Evolutionary conservation across 1,140 invertebrate genomes (phyloP), one percentile per base, ranked within the genome.

Genomic region (Homarus americanus): DNA sequence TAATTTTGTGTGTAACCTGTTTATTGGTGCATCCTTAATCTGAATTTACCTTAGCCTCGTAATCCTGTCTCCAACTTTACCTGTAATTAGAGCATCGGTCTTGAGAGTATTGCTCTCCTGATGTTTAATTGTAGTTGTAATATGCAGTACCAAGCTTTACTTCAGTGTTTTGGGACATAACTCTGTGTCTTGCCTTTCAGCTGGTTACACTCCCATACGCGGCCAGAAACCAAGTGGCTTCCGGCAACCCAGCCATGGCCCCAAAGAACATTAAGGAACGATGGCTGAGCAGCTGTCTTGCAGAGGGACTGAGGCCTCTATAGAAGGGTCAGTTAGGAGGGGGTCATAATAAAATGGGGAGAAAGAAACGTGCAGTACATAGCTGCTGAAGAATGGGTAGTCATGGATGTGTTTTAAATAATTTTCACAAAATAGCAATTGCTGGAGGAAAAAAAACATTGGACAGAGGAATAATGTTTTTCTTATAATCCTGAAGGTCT

Each of bases 171-270:
- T 73, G 80, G 82, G 88, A 73, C 72, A 58, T 90, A 90, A 90
- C 80, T 84, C 80, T 90, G 79, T 90, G 73, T 90, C 88, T 90
- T 90, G 80, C 88, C 80, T 90, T 90, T 90, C 88, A 90, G 88
- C 80, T 84, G 88, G 88, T 58, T 90, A 90, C 73, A 44, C 88
- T 49, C 88, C 88, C 72, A 90, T 90, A 83, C 88, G 88, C 32
- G 88, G 88, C 20, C 66, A 73, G 79, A 90, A 83, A 90, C 88
- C 88, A 32, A 83, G 44, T 53, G 88, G 88, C 82, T 84, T 83
- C 80, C 88, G 53, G 44, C 88, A 84, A 82, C 82, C 80, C 82
- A 76, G 80, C 73, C 82, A 83, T 41, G 40, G 32, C 66, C 80
- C 73, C 36, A 90, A 90, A 90, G 88, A 90, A 38, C 63, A 90